phyloP scores from a whole-genome alignment of 2,888 invertebrate genomes.

The Tetanocera ferruginea region DNA sequence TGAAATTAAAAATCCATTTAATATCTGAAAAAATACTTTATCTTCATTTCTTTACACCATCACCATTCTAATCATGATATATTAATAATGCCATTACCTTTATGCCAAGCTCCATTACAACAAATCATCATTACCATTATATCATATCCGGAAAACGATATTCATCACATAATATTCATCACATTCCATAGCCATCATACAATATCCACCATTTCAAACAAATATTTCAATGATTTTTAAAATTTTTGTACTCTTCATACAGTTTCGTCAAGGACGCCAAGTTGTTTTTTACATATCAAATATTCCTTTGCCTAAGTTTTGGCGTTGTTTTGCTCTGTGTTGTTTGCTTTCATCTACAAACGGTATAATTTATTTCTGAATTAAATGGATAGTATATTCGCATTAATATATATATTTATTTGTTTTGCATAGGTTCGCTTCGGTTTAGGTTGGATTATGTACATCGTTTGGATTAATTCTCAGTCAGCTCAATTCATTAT shows the following conservation, averaged over 20 bases:
- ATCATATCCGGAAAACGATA: too few relatives aligned
- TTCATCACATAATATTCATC: too few relatives aligned
- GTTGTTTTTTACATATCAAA: constrained; percentile 39
- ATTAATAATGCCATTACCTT: too few relatives aligned
- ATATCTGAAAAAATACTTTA: too few relatives aligned
- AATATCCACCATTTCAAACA: too few relatives aligned
- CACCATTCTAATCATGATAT: too few relatives aligned
- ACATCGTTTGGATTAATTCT: constrained; percentile 41
- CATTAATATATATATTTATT: neutral
- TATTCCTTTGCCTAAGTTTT: constrained; percentile 38
- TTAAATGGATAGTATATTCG: neutral
- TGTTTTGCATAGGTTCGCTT: constrained; percentile 2
- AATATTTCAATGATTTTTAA: too few relatives aligned
- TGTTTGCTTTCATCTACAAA: constrained; percentile 41
- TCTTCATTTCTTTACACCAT: too few relatives aligned
- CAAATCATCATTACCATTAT: too few relatives aligned
- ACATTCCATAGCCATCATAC: too few relatives aligned
- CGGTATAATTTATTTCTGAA: constrained; percentile 7
- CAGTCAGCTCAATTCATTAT: constrained; percentile 41
- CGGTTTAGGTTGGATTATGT: constrained; percentile 33
- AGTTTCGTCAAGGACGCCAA: constrained; percentile 44
- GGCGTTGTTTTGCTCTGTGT: constrained; percentile 43
- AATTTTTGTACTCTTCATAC: neutral
- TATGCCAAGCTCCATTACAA: too few relatives aligned
- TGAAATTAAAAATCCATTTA: too few relatives aligned